Evolutionary conservation across 2,888 invertebrate genomes (phyloP).

Genomic region (Trissonchulus latispiculum): DNA sequence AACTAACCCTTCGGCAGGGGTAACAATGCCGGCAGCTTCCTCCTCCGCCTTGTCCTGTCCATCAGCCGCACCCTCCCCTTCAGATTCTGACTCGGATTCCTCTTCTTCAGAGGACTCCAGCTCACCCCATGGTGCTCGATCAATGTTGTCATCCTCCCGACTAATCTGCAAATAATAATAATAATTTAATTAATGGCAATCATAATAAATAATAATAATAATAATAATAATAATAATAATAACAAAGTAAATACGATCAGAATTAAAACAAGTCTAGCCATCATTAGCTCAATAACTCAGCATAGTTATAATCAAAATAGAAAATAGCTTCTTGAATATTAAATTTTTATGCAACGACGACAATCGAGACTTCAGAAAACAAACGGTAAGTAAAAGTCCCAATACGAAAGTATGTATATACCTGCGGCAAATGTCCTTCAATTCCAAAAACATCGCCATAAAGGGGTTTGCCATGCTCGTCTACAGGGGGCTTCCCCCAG

Average conservation of each 20-base stretch:
- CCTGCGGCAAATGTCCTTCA: constrained; percentile 30
- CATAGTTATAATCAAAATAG: no score
- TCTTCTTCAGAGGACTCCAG: constrained; percentile 79
- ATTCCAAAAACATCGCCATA: constrained; percentile 98
- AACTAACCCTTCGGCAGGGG: constrained; percentile 27
- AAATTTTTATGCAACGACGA: no score
- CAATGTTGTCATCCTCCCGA: constrained; percentile 73
- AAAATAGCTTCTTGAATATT: no score
- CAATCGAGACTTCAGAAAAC: no score
- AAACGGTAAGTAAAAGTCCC: no score
- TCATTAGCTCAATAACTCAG: no score
- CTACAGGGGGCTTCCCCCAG: constrained; percentile 99
- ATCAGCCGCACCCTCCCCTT: constrained; percentile 12
- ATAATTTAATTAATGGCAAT: constrained; percentile 3
- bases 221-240: no score
- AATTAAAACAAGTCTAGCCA: no score
- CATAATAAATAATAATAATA: constrained; percentile 10
- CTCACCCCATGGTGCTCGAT: constrained; percentile 91
- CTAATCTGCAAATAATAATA: constrained; percentile 49
- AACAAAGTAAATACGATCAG: no score
- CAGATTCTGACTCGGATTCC: constrained; percentile 44
- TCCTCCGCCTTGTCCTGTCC: no score
- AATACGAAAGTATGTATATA: no score
- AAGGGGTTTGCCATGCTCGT: constrained; percentile 89
- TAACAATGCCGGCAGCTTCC: constrained; percentile 23